Evolutionary conservation across 2,888 invertebrate species (phyloP).

Genomic region (Aphidoletes aphidimyza): DNA sequence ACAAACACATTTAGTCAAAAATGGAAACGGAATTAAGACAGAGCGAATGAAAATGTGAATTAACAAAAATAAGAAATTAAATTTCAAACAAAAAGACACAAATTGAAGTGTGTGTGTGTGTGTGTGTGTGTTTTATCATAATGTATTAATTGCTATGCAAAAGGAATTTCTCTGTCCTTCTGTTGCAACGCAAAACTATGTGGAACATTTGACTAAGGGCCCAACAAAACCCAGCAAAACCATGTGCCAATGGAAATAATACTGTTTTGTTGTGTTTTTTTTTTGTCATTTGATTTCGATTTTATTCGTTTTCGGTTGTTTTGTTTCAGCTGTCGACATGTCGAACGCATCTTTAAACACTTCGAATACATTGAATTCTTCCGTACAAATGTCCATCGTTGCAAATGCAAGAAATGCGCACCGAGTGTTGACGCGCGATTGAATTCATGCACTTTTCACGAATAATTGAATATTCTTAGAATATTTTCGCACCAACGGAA

Average conservation of each 20-base stretch:
- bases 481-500: slow-evolving; percentile 23
- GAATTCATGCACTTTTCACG: not conserved
- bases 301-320: not conserved
- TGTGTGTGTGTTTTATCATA: not conserved
- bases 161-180: slow-evolving; percentile 11
- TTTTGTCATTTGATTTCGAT: slow-evolving; percentile 7
- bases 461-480: slow-evolving; percentile 6
- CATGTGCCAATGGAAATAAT: slow-evolving; percentile 32
- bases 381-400: no score
- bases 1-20: not conserved
- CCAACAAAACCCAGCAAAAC: not conserved
- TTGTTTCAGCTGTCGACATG: not conserved
- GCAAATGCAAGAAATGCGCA: not conserved
- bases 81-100: not conserved
- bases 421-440: not conserved
- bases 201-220: not conserved
- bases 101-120: not conserved
- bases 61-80: slow-evolving; percentile 53
- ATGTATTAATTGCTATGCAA: slow-evolving; percentile 52
- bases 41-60: slow-evolving; percentile 47
- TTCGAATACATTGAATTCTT: slow-evolving; percentile 36
- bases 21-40: slow-evolving; percentile 34
- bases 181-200: not conserved
- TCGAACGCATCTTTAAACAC: not conserved
- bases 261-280: not conserved